Conservation (phyloP, 2,888 invertebrate species). For the Zhengitettix transpicula region DNA sequence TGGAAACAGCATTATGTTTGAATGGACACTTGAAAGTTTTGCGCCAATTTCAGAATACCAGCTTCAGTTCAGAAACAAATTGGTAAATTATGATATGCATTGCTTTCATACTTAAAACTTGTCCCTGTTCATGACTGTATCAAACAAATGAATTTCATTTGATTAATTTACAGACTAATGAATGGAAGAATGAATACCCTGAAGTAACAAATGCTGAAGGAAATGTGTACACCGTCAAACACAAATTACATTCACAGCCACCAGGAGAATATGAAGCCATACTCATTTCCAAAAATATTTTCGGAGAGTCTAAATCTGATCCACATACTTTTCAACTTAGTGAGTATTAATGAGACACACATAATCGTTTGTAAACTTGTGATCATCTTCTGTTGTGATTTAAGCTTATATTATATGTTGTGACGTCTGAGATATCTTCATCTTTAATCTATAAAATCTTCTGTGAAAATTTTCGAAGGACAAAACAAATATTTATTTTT, state of each 20-base stretch:
- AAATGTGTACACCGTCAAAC: background rate
- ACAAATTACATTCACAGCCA: background rate
- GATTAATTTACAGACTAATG: background rate
- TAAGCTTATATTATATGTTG: too few relatives aligned
- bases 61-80: background rate
- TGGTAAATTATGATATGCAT: background rate
- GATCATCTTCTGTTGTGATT: too few relatives aligned
- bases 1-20: background rate
- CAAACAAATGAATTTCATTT: background rate
- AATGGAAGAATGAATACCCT: background rate
- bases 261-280: background rate
- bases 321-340: background rate
- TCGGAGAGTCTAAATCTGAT: background rate
- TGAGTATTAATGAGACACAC: background rate
- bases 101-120: too few relatives aligned
- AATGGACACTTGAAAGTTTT: background rate
- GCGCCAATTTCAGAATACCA: background rate
- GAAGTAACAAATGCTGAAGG: background rate
- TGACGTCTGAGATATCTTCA: too few relatives aligned
- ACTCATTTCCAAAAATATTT: background rate
- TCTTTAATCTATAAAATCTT: too few relatives aligned
- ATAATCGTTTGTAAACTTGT: too few relatives aligned
- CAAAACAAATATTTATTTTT: too few relatives aligned
- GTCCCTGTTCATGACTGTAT: too few relatives aligned
- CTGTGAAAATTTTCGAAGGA: too few relatives aligned